These are phyloP conservation scores for Ceryle rudis DNA, from an alignment of 2,797 vertebrate genomes.

Conservation along the genomic window DNA sequence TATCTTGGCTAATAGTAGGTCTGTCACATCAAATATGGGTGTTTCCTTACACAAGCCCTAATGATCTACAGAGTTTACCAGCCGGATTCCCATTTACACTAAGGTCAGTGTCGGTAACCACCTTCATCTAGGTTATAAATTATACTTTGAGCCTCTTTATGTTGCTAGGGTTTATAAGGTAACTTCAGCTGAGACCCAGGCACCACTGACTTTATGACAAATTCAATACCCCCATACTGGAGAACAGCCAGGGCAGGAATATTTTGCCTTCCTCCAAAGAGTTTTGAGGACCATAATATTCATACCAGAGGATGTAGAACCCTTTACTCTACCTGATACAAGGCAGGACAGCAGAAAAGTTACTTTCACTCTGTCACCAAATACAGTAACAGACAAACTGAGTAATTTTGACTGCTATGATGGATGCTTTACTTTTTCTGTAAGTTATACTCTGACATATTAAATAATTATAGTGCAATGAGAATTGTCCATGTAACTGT, in stretches of 20 bases:
- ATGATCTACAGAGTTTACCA: background rate
- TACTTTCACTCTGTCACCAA: background rate
- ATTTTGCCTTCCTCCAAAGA: background rate
- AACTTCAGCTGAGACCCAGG: background rate
- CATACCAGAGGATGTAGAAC: background rate
- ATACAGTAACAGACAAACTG: background rate
- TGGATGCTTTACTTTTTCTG: background rate
- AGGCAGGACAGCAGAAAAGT: background rate
- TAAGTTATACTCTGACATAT: background rate
- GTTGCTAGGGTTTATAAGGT: background rate
- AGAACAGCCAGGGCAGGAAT: background rate
- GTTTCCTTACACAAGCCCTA: background rate
- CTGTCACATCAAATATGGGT: background rate
- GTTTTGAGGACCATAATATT: background rate
- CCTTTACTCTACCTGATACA: background rate
- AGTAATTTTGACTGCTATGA: background rate
- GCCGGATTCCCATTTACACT: background rate
- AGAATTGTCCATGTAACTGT: background rate
- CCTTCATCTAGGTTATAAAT: conserved; percentile 1
- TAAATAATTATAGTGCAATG: background rate
- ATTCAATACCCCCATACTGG: background rate
- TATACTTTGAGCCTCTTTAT: background rate
- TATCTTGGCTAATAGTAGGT: background rate
- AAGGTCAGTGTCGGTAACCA: background rate
- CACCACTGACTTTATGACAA: background rate